Base-by-base conservation (phyloP, 2,797 vertebrate species). In the Spheniscus humboldti region DNA sequence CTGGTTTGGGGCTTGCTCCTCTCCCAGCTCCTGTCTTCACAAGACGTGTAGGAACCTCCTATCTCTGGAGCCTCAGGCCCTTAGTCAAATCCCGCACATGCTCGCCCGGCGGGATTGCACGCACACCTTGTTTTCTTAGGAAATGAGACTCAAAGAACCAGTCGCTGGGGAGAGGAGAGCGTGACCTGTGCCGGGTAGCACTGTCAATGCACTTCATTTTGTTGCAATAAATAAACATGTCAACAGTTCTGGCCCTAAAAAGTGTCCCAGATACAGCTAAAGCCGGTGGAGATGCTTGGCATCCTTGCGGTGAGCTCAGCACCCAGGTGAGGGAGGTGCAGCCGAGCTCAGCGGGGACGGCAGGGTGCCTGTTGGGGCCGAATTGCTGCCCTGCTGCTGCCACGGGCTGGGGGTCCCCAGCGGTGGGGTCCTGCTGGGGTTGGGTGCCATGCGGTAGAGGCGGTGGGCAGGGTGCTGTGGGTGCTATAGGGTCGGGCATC, bases 301-400 rank as follows among this genome's bases (percentile, higher is more conserved):
- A 48, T 28, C 67, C 47, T 20, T 7, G 0, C 1, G 0, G 30
- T 0, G 9, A 78, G 45, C 59, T 57, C 15, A 69, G 81, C 31
- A 8, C 16, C 18, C 0, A 0, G 35, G 10, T 8, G 66, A 59
- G 12, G 45, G 67, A 64, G 11, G 2, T 45, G 28, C 2, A 1
- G 50, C 25, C 1, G 1, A 10, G 57, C 41, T 52, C 0, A 0
- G 7, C 14, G 28, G 23, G 43, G 64, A 8, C 0, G 13, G 11
- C 78, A 13, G 25, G 11, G 69, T 7, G 1, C 20, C 35, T n/a
- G 0, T 2, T 0, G 0, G 57, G 47, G 64, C 30, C 75, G 24
- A 18, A 0, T 13, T 7, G 5, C 57, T 73, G 59, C 35, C 43
- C 45, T 35, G 33, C 43, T 68, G 64, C 3, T 1, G 50, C 8